Base-by-base conservation (phyloP, 2,113 vertebrate genomes). In the Haplotaxodon microlepis region DNA sequence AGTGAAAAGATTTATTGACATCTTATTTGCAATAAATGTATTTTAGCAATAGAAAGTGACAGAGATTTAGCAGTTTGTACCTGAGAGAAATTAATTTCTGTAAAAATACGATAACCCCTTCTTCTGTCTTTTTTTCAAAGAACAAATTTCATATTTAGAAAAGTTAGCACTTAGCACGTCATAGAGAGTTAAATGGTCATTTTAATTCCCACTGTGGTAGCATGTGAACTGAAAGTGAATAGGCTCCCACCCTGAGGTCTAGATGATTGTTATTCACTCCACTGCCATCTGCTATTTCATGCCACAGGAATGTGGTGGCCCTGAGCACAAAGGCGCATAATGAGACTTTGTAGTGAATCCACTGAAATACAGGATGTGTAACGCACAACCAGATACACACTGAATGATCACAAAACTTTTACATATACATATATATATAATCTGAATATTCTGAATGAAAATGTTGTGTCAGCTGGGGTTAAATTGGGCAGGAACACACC, bases 191-290 rank as follows among this genome's bases (percentile, higher is more conserved):
- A 91, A 91, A 93, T 87, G 86, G 87, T 88, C 80, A 92, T 89
- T 93, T 92, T 87, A 82, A 91, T 89, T 91, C 80, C 83, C 85
- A 59, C 57, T 11, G 66, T 47, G 36, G 71, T 79, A 69, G 82
- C 82, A 66, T 93, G 53, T 38, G 87, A 89, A 80, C 83, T 84
- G 54, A 85, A 93, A 90, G 36, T 84, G 89, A 92, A 93, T 89
- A 71, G 85, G 40, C 73, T 87, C 34, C 61, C 45, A 87, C 84
- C 87, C 87, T 54, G 89, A 69, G 80, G 78, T 90, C 63, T 34
- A 29, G 79, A 56, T 83, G 83, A 89, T 92, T 92, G 83, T 89
- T 89, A 90, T 92, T 91, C 88, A 83, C 87, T 87, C 82, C 66
- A 42, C 84, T 84, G 59, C 34, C 38, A 51, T 87, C 59, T 3